Base-by-base conservation (phyloP, 2,113 vertebrate genomes). In the Ascaphus truei region DNA sequence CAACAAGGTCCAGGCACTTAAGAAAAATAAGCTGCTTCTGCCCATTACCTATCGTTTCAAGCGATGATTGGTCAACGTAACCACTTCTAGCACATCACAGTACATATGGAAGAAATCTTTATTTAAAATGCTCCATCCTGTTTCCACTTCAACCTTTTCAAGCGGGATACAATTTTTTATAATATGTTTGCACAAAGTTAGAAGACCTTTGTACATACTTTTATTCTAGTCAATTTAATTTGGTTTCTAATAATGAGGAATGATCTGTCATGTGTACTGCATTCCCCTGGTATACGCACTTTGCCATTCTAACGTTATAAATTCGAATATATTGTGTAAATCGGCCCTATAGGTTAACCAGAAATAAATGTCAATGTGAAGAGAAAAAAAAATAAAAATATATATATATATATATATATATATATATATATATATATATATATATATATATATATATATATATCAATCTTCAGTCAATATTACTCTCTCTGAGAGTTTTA, bases 41-140 rank as follows among this genome's bases (percentile, higher is more conserved):
- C 94, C 94, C 66, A 96, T 96, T 73, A 93, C 93, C 43, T 95
- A 94, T 74, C 92, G 93, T 76, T 95, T 92, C 82, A 91, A 87
- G 79, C 85, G 81, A 67, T 84, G 80, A 86, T 73, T 84, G 85
- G 0, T 15, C 9, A 8, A 2, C 34, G 1, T 37, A 12, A 12
- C n/a, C n/a, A n/a, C n/a, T n/a, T n/a, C n/a, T n/a, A n/a, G n/a
- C n/a, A 34, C 59, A 75, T 83, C 77, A 79, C 87, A 84, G 9
- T 85, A 86, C 33, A 83, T 82, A 72, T 86, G 83, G 15, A 34
- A 34, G 33, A 34, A n/a, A n/a, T n/a, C n/a, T n/a, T n/a, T n/a
- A n/a, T n/a, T n/a, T n/a, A n/a, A n/a, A n/a, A n/a, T n/a, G n/a
- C n/a, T n/a, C n/a, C n/a, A n/a, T n/a, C n/a, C n/a, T n/a, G n/a